Evolutionary conservation across 2,888 invertebrate species (phyloP).

Genomic region (Torymus auratus): DNA sequence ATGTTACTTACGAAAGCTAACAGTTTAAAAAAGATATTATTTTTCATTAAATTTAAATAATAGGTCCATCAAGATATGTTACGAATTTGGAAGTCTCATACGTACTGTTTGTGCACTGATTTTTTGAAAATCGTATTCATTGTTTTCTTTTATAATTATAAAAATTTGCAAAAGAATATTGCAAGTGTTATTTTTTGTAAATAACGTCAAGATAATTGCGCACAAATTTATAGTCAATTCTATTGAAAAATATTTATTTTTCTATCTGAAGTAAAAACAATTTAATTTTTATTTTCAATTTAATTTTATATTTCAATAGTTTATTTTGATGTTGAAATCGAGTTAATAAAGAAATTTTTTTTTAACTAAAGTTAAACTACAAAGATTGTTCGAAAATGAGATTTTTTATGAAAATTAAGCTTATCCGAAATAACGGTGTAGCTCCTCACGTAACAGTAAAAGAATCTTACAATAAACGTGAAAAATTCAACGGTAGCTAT

Average conservation of each 20-base stretch:
- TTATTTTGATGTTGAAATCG: conserved; percentile 54
- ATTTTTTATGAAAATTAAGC: conserved; percentile 31
- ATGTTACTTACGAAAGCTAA: too few relatives aligned
- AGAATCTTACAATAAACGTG: conserved; percentile 30
- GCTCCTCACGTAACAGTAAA: conserved; percentile 29
- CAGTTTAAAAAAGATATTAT: too few relatives aligned
- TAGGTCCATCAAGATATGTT: too few relatives aligned
- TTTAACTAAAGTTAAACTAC: background rate
- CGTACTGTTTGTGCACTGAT: too few relatives aligned
- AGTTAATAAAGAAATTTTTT: conserved; percentile 34
- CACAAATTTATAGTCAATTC: conserved; percentile 27
- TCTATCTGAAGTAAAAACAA: conserved; percentile 18
- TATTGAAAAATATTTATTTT: conserved; percentile 40
- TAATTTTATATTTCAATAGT: conserved; percentile 17
- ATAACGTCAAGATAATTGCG: background rate
- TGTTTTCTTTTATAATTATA: too few relatives aligned
- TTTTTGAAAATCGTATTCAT: too few relatives aligned
- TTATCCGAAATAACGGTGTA: conserved; percentile 21
- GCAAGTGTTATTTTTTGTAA: too few relatives aligned
- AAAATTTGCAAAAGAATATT: too few relatives aligned
- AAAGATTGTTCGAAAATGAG: conserved; percentile 30
- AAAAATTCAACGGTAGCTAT: conserved; percentile 34
- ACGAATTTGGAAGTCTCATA: too few relatives aligned
- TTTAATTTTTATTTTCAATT: background rate
- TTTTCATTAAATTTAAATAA: too few relatives aligned